Conservation (phyloP, 2,113 vertebrate genomes). For the Fulica atra region DNA sequence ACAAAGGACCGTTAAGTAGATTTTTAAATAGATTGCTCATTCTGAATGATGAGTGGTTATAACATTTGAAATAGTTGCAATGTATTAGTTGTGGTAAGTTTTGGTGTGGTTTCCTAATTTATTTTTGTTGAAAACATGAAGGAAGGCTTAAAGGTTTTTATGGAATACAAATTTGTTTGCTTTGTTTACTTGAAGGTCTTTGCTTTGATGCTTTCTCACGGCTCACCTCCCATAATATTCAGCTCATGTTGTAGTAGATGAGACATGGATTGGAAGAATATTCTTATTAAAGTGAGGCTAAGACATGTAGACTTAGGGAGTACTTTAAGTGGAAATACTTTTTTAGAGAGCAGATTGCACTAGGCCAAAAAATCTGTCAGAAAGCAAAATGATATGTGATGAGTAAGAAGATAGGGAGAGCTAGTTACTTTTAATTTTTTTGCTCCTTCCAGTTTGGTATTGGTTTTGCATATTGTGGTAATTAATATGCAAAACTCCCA, state of each 20-base stretch:
- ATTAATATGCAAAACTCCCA: neutral
- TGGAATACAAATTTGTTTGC: neutral
- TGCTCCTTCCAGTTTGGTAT: neutral
- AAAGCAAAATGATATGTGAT: neutral
- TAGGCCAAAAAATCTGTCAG: neutral
- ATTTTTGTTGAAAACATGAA: neutral
- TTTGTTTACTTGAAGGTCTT: neutral
- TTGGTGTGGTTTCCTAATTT: neutral
- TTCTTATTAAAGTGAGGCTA: neutral
- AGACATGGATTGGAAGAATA: neutral
- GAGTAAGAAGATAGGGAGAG: neutral
- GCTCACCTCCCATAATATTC: neutral
- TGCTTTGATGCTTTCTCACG: neutral
- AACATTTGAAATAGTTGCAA: neutral
- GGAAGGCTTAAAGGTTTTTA: neutral
- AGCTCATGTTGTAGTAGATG: neutral
- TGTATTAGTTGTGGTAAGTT: neutral
- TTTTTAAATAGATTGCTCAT: neutral
- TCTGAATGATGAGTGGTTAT: neutral
- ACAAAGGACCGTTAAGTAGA: neutral
- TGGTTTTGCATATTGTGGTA: neutral
- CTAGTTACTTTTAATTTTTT: neutral
- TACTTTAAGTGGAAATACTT: neutral
- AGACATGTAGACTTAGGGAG: neutral
- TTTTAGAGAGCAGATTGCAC: neutral